Conservation (phyloP, 2,797 vertebrate genomes). For the Sebastes goodei region DNA sequence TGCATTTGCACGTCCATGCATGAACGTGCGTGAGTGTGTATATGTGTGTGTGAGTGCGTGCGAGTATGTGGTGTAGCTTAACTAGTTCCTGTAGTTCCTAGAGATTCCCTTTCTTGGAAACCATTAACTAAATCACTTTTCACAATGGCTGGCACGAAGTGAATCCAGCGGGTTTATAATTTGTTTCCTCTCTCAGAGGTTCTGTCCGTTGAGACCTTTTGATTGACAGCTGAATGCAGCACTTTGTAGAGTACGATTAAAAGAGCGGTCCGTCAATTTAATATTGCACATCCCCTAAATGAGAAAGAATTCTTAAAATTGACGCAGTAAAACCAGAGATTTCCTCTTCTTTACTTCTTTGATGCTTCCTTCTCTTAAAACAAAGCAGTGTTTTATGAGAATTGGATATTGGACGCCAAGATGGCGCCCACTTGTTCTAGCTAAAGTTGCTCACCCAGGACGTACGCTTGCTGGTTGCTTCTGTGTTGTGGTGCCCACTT, state of each 20-base stretch:
- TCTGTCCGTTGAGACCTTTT: background rate
- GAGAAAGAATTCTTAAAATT: background rate
- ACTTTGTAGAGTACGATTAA: constrained; percentile 4
- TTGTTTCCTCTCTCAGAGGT: constrained; percentile 7
- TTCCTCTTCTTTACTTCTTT: background rate
- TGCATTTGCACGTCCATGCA: constrained; percentile 5
- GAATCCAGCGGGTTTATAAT: constrained; percentile 14
- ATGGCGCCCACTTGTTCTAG: background rate
- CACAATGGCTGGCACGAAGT: constrained; percentile 44
- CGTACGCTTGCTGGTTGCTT: background rate
- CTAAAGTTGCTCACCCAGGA: background rate
- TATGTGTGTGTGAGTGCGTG: background rate
- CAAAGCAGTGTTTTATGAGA: no score
- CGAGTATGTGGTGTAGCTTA: constrained; percentile 18
- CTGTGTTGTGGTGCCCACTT: background rate
- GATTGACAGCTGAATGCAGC: constrained; percentile 16
- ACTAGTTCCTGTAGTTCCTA: constrained; percentile 37
- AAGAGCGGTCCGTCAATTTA: background rate
- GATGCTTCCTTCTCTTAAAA: background rate
- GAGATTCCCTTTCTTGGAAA: constrained; percentile 56
- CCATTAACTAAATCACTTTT: constrained; percentile 51
- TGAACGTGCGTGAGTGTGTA: background rate
- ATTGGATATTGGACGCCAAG: no score
- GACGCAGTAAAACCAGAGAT: background rate
- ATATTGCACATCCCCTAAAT: background rate